A percentile compares a stretch with the other conserved stretches of the same genome.
Evolutionary conservation across 2,797 vertebrate genomes (phyloP).

Genomic region (Poeciliopsis gracilis): DNA sequence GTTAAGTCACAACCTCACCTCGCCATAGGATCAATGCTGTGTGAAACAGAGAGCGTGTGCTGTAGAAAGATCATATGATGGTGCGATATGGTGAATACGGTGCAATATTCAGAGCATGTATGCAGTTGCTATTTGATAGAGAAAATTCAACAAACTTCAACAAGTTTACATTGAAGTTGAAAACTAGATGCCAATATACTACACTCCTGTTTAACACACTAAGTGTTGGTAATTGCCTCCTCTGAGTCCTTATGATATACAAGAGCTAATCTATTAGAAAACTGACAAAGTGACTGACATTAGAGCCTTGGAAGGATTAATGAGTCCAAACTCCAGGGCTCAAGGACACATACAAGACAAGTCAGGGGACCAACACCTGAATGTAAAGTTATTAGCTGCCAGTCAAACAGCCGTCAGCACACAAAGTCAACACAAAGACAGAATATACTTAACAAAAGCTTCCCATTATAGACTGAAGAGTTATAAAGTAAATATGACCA

Average conservation of each 20-base stretch:
- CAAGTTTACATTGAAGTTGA: neutral
- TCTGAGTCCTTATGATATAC: neutral
- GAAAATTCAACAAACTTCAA: neutral
- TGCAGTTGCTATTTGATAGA: neutral
- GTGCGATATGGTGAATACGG: too few relatives aligned
- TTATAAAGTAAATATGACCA: neutral
- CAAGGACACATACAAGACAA: neutral
- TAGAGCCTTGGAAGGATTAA: neutral
- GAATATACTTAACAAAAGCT: neutral
- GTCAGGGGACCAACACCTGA: neutral
- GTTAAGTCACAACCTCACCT: neutral
- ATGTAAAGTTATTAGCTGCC: constrained; percentile 2
- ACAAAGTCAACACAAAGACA: neutral
- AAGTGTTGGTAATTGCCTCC: neutral
- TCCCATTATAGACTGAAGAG: neutral
- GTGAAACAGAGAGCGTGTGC: neutral
- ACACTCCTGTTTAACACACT: neutral
- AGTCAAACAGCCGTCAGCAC: neutral
- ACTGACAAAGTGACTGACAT: neutral
- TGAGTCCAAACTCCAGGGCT: neutral
- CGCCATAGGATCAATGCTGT: neutral
- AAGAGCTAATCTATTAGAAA: neutral
- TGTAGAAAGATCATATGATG: neutral
- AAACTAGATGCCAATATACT: neutral
- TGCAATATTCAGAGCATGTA: neutral